Conservation (phyloP, 23 tunicate genomes). For the Trididemnum nubilum region DNA sequence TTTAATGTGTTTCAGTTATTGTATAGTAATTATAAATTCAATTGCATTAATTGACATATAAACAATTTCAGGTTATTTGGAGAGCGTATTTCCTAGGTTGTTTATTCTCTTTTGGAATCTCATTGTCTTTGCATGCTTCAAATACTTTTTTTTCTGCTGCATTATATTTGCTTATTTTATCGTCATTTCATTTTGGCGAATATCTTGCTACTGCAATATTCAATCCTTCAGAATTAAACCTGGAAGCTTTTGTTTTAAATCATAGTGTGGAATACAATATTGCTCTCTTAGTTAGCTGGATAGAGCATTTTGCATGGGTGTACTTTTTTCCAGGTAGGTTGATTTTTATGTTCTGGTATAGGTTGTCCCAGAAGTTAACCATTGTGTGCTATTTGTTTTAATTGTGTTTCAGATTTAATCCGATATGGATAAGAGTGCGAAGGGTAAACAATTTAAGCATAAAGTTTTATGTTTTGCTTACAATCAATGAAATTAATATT, state of each 20-base stretch:
- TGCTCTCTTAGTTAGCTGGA: slow-evolving; percentile 53
- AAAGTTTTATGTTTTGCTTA: too few relatives aligned
- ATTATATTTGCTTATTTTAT: slow-evolving; percentile 54
- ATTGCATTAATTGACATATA: too few relatives aligned
- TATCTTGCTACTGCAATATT: slow-evolving; percentile 83
- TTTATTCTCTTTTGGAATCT: slow-evolving; percentile 34
- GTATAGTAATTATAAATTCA: too few relatives aligned
- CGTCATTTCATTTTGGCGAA: slow-evolving; percentile 88
- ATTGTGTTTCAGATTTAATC: too few relatives aligned
- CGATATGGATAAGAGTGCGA: too few relatives aligned
- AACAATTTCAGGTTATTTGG: slow-evolving; percentile 73
- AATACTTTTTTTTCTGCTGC: slow-evolving; percentile 42
- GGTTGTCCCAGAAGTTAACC: background rate
- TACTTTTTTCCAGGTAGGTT: slow-evolving; percentile 60
- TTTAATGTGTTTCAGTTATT: too few relatives aligned
- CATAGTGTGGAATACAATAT: slow-evolving; percentile 82
- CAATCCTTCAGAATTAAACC: slow-evolving; percentile 64
- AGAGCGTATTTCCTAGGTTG: slow-evolving; percentile 60
- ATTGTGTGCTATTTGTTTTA: background rate
- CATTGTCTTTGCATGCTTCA: background rate
- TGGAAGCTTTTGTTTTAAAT: slow-evolving; percentile 80
- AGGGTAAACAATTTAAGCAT: too few relatives aligned
- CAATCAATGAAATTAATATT: too few relatives aligned
- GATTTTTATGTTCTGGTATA: background rate
- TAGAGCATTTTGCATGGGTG: slow-evolving; percentile 56